A percentile compares a stretch with the other conserved stretches of the same genome.
These are phyloP conservation scores for Podarcis muralis DNA, from an alignment of 2,113 vertebrate genomes.

Conservation along the genomic window DNA sequence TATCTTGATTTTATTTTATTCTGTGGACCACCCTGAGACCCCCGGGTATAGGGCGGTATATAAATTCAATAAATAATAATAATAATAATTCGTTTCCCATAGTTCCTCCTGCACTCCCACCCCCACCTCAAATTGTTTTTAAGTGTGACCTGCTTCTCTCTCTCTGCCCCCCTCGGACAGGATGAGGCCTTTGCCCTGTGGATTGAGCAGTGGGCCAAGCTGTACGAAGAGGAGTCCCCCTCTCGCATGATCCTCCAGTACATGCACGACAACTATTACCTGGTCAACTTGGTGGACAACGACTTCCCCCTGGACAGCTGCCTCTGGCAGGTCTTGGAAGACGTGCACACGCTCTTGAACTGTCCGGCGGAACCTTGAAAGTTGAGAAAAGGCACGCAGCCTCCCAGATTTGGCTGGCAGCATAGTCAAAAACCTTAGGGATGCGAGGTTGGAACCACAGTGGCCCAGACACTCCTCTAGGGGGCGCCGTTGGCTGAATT, in stretches of 20 bases:
- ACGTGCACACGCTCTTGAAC: constrained; percentile 86
- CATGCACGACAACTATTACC: constrained; percentile 95
- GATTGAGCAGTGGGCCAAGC: constrained; percentile 96
- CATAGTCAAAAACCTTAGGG: neutral
- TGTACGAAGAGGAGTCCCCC: constrained; percentile 93
- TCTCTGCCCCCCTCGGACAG: constrained; percentile 63
- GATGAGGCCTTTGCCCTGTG: constrained; percentile 96
- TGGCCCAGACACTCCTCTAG: neutral
- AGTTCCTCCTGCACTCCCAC: no score
- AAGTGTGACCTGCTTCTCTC: neutral
- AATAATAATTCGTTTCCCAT: no score
- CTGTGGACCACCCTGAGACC: no score
- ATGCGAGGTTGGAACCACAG: neutral
- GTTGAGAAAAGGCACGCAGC: no score
- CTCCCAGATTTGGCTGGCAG: neutral
- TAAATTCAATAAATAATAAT: no score
- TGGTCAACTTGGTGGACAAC: constrained; percentile 98
- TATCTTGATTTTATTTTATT: no score
- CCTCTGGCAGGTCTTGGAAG: constrained; percentile 93
- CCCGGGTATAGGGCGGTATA: no score
- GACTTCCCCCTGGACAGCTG: constrained; percentile 94
- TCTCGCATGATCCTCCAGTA: constrained; percentile 94
- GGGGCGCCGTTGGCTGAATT: neutral
- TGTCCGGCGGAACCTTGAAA: constrained; percentile 41
- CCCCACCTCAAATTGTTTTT: no score